These are phyloP conservation scores for Sphaerodactylus townsendi DNA, from an alignment of 2,113 vertebrate species.

Conservation along the genomic window DNA sequence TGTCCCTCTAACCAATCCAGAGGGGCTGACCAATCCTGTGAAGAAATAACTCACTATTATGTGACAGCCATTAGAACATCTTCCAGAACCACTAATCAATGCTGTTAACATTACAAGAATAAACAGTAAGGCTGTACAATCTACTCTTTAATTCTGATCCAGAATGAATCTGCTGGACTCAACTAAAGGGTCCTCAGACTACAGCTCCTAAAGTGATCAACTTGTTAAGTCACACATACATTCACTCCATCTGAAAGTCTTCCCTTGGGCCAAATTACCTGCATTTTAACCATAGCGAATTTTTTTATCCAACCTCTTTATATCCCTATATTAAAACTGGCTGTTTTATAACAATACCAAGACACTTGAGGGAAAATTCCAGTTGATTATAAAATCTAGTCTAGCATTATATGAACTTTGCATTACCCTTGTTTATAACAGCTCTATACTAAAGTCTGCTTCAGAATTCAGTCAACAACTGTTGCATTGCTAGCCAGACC, in stretches of 20 bases:
- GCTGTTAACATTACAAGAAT: neutral
- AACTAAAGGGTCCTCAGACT: neutral
- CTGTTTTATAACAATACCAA: neutral
- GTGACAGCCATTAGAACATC: neutral
- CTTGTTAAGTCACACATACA: neutral
- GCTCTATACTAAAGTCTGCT: neutral
- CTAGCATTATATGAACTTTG: neutral
- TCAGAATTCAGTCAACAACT: neutral
- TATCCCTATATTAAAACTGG: neutral
- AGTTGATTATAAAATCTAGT: neutral
- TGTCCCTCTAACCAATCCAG: conserved; percentile 13
- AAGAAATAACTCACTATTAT: neutral
- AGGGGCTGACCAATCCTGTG: conserved; percentile 31
- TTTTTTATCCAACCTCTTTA: neutral
- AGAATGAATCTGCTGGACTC: conserved; percentile 6
- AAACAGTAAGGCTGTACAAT: conserved; percentile 5
- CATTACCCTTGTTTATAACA: neutral
- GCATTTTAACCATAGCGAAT: neutral
- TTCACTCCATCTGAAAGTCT: neutral
- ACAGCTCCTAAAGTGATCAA: neutral
- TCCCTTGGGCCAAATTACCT: neutral
- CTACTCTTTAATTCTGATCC: neutral
- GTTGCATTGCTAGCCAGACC: neutral
- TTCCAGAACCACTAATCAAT: conserved; percentile 25
- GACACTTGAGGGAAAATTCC: neutral